Conservation (phyloP, 2,797 vertebrate species). For the Serranus cabrilla region DNA sequence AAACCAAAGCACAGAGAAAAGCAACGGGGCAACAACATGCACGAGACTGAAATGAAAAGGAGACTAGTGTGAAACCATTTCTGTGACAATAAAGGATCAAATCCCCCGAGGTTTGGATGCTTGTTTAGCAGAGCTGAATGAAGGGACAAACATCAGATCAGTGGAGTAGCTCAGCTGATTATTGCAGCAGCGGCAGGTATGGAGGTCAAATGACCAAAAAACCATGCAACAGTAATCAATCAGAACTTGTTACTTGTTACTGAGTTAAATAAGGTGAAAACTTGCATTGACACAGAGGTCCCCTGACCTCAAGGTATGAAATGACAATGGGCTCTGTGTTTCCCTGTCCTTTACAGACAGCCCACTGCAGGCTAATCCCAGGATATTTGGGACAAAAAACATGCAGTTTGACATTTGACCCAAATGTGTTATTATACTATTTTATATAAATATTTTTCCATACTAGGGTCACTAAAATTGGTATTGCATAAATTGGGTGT, state of each 20-base stretch:
- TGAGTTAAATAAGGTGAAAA: too few relatives aligned
- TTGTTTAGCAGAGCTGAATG: slow-evolving; percentile 38
- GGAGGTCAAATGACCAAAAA: background rate
- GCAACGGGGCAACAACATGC: slow-evolving; percentile 65
- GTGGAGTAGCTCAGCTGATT: slow-evolving; percentile 14
- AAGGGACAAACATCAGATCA: slow-evolving; percentile 40
- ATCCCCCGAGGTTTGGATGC: slow-evolving; percentile 46
- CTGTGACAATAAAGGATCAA: slow-evolving; percentile 58
- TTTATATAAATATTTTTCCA: too few relatives aligned
- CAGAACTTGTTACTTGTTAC: background rate
- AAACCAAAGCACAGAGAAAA: slow-evolving; percentile 62
- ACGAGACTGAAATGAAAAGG: slow-evolving; percentile 64
- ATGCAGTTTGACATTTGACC: too few relatives aligned
- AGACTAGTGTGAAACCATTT: slow-evolving; percentile 62
- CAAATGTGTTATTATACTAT: too few relatives aligned
- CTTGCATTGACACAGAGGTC: too few relatives aligned
- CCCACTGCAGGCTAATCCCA: too few relatives aligned
- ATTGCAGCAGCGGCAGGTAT: slow-evolving; percentile 1
- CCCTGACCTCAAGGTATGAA: too few relatives aligned
- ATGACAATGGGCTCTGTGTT: too few relatives aligned
- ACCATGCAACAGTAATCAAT: background rate
- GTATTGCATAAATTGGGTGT: too few relatives aligned
- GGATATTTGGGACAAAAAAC: too few relatives aligned
- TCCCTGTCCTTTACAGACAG: too few relatives aligned
- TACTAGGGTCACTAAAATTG: too few relatives aligned